Conservation (phyloP, 2,888 invertebrate genomes). For the Dexiosoma caninum region DNA sequence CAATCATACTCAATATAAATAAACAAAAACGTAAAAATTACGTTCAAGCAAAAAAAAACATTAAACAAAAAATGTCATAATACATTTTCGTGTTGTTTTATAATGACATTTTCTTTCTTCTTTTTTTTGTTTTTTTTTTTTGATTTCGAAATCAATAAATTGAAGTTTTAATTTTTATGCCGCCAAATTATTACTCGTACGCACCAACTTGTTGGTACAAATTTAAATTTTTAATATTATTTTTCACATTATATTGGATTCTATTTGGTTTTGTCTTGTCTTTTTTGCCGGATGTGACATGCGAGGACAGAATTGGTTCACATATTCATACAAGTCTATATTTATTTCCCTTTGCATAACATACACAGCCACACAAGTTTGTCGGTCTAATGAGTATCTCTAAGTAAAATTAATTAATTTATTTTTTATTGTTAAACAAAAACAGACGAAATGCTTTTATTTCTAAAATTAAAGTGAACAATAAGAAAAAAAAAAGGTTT, state of each 20-base stretch:
- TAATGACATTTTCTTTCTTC: not conserved
- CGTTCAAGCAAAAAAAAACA: not conserved
- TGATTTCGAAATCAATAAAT: conserved; percentile 1
- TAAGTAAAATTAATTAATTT: conserved; percentile 18
- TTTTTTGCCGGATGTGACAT: conserved; percentile 53
- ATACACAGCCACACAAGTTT: not conserved
- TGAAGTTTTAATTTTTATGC: not conserved
- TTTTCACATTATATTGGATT: not conserved
- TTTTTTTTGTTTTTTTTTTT: too few species aligned
- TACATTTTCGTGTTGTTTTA: conserved; percentile 5
- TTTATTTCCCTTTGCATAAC: conserved; percentile 33
- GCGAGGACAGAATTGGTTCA: conserved; percentile 62
- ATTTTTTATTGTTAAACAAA: conserved; percentile 32
- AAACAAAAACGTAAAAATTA: not conserved
- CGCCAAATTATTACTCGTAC: not conserved
- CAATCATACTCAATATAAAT: not conserved
- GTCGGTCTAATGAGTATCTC: conserved; percentile 30
- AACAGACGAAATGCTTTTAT: too few species aligned
- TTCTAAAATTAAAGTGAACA: conserved; percentile 18
- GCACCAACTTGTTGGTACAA: not conserved
- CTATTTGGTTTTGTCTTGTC: conserved; percentile 1
- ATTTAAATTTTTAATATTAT: not conserved
- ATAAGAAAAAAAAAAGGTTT: not conserved
- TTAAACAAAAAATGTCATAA: not conserved
- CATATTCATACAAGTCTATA: conserved; percentile 51